These are phyloP conservation scores for Agriopis marginaria DNA, from an alignment of 2,888 invertebrate genomes.

Conservation along the genomic window DNA sequence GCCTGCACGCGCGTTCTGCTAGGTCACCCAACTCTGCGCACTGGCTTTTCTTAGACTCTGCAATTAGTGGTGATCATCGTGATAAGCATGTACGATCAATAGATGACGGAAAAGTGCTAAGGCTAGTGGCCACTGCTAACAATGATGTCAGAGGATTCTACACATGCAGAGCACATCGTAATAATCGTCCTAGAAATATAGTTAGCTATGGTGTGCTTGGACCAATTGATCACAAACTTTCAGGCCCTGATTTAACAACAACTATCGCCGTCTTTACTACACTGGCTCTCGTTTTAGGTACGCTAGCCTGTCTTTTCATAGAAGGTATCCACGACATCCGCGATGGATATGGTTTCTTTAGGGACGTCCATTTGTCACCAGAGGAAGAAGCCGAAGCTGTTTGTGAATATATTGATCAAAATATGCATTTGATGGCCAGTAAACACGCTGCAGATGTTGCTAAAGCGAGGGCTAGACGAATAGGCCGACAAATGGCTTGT, in stretches of 20 bases:
- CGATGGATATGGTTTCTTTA: conserved; percentile 75
- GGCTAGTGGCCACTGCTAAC: conserved; percentile 65
- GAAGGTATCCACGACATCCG: conserved; percentile 75
- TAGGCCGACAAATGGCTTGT: conserved; percentile 60
- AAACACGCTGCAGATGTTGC: conserved; percentile 64
- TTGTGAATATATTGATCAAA: conserved; percentile 72
- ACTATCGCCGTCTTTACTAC: conserved; percentile 70
- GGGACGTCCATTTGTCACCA: conserved; percentile 71
- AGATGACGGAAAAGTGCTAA: conserved; percentile 72
- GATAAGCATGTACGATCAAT: conserved; percentile 60
- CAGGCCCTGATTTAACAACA: conserved; percentile 68
- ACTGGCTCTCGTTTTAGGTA: conserved; percentile 63
- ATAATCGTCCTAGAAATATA: conserved; percentile 67
- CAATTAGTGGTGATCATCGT: conserved; percentile 50
- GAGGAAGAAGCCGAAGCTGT: conserved; percentile 74
- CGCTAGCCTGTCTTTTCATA: conserved; percentile 68
- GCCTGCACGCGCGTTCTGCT: conserved; percentile 67
- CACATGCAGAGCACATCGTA: conserved; percentile 71
- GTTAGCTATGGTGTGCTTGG: conserved; percentile 79
- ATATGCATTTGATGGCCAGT: conserved; percentile 63
- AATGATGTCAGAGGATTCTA: conserved; percentile 75
- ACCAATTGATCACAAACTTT: conserved; percentile 61
- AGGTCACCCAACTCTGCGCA: conserved; percentile 60
- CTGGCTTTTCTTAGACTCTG: conserved; percentile 73
- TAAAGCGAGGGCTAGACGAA: conserved; percentile 67